Evolutionary conservation across 2,797 vertebrate genomes (phyloP), one percentile per base, ranked within the genome.

Genomic region (Aplochiton taeniatus): DNA sequence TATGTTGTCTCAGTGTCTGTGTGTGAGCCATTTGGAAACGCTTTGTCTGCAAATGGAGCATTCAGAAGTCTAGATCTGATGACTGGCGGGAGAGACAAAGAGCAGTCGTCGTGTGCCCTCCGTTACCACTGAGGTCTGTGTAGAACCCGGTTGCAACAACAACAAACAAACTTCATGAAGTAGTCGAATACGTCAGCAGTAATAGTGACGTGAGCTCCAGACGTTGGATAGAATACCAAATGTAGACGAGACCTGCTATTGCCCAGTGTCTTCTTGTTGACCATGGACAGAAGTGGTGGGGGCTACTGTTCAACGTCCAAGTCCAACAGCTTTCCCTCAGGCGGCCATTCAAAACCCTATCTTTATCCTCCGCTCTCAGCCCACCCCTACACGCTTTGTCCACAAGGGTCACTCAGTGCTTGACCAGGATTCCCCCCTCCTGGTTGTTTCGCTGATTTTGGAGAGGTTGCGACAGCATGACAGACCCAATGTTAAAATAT

Each of bases 281-380:
- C 83, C 83, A 88, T 87, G 84, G 81, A 86, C 72, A 71, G 66
- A 57, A 78, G 74, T 58, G 68, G 71, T 49, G 54, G 69, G n/a
- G 80, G 73, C 67, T 55, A 51, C 45, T 76, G 76, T 90, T 89
- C 88, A n/a, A 14, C n/a, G 31, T 58, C 20, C 42, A 57, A 90
- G 77, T 73, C 66, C 69, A 82, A 54, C 86, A 90, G 85, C 80
- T 81, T 89, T 86, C 73, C 81, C 84, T 78, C 68, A 43, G 51
- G 76, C 80, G 64, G 70, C 76, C 58, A 61, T 77, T 85, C 67
- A 76, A 63, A 76, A 68, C 66, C 82, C 78, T 85, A 89, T 83
- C 86, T 82, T 83, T 68, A 82, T 88, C 85, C 89, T 83, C 80
- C 85, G 82, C 69, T 82, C 73, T 43, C 61, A 9, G 69, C 81